A percentile compares a stretch with the other conserved stretches of the same genome.
Conservation (phyloP, 2,797 vertebrate genomes). For the Peromyscus melanophrys region DNA sequence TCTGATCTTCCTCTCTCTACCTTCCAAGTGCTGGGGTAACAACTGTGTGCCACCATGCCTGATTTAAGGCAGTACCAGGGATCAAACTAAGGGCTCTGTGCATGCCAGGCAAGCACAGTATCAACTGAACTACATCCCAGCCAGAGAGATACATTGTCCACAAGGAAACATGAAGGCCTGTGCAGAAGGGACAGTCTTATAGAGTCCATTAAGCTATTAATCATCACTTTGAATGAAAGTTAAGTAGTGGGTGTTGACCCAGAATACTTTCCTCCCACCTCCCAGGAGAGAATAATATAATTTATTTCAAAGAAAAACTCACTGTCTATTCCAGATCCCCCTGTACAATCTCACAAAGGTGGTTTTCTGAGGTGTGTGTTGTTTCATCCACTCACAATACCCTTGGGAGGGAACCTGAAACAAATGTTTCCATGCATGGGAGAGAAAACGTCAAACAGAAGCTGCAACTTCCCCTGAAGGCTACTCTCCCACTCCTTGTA, state of each 20-base stretch:
- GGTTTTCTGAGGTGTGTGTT: not conserved
- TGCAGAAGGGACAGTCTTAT: not conserved
- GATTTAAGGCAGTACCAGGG: not conserved
- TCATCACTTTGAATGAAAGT: not conserved
- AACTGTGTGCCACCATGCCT: not conserved
- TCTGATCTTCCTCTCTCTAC: not conserved
- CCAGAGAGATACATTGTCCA: not conserved
- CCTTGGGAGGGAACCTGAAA: slow-evolving; percentile 78
- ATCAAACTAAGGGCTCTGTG: not conserved
- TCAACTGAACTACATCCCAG: not conserved
- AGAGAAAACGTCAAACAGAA: slow-evolving; percentile 81
- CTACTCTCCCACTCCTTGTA: slow-evolving; percentile 81
- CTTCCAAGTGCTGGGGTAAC: not conserved
- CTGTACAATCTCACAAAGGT: not conserved
- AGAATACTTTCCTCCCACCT: not conserved
- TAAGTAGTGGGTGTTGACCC: not conserved
- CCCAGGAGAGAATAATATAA: not conserved
- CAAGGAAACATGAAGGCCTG: slow-evolving; percentile 32
- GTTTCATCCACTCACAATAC: slow-evolving; percentile 37
- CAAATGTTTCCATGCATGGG: slow-evolving; percentile 80
- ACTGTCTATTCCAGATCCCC: not conserved
- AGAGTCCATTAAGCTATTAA: not conserved
- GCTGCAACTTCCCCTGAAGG: slow-evolving; percentile 86
- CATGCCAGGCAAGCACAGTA: not conserved
- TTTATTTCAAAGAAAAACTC: slow-evolving; percentile 4